phyloP scores from a whole-genome alignment of 2,888 invertebrate species.

The Glomeris marginata region DNA sequence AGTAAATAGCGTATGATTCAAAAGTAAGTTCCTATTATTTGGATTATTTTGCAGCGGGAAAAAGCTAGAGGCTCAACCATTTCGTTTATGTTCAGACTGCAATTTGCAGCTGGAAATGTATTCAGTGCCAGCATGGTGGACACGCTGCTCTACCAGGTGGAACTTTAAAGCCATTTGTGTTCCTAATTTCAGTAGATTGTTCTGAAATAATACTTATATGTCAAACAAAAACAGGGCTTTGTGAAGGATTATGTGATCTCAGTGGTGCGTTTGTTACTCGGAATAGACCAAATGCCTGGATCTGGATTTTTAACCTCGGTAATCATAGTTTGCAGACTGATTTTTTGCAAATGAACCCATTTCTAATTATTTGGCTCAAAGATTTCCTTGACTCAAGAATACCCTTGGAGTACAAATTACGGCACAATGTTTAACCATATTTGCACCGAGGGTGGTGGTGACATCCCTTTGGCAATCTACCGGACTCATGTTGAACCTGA shows the following conservation, averaged over 20 bases:
- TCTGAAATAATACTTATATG: too few species aligned
- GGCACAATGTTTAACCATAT: constrained; percentile 94
- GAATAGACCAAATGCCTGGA: constrained; percentile 94
- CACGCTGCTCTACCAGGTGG: constrained; percentile 64
- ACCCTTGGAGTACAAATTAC: constrained; percentile 91
- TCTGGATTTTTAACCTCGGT: constrained; percentile 96
- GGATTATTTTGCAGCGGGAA: constrained; percentile 51
- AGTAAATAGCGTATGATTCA: too few species aligned
- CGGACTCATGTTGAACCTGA: constrained; percentile 72
- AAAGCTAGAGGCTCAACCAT: constrained; percentile 95
- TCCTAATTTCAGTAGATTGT: too few species aligned
- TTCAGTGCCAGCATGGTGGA: constrained; percentile 98
- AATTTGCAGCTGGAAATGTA: constrained; percentile 94
- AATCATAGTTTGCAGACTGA: constrained; percentile 30
- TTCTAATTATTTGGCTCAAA: constrained; percentile 28
- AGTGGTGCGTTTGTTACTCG: constrained; percentile 81
- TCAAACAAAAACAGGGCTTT: constrained; percentile 55
- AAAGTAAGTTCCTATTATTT: too few species aligned
- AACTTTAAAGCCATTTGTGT: constrained; percentile 4
- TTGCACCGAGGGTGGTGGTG: constrained; percentile 82
- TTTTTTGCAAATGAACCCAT: background rate
- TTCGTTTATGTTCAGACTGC: constrained; percentile 96
- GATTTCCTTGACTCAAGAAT: constrained; percentile 94
- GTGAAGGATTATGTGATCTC: constrained; percentile 98
- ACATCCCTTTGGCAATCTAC: constrained; percentile 97